phyloP scores from a whole-genome alignment of 2,797 vertebrate genomes.

The Aselliscus stoliczkanus region DNA sequence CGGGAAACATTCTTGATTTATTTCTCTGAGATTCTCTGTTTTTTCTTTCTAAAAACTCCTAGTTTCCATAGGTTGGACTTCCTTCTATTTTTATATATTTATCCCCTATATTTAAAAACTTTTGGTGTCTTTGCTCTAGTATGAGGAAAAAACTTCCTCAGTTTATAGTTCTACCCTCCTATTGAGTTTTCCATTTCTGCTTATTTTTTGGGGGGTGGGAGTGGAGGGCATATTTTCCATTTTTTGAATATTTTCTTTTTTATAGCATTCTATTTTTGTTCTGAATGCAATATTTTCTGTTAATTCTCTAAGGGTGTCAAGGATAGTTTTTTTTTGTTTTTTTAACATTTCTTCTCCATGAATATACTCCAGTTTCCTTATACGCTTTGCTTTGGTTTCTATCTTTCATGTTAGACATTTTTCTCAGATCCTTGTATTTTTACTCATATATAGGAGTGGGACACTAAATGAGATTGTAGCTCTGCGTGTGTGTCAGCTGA shows the following conservation, averaged over 20 bases:
- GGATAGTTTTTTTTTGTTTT: background rate
- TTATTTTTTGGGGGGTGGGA: background rate
- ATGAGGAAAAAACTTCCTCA: background rate
- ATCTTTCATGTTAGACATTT: background rate
- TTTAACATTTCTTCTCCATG: background rate
- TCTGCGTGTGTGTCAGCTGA: background rate
- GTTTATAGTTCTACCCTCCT: background rate
- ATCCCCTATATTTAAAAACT: background rate
- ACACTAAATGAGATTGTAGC: background rate
- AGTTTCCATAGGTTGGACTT: background rate
- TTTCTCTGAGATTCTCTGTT: background rate
- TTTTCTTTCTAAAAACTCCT: background rate
- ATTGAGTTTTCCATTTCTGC: background rate
- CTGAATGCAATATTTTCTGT: background rate
- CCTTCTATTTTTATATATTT: background rate
- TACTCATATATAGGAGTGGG: background rate
- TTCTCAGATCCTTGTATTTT: background rate
- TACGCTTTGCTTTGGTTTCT: background rate
- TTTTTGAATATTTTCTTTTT: background rate
- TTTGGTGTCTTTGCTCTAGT: background rate
- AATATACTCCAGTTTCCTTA: background rate
- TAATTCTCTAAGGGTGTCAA: background rate
- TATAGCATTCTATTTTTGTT: background rate
- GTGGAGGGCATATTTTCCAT: background rate
- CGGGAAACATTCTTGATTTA: background rate